Evolutionary conservation across 2,888 invertebrate species (phyloP).

Genomic region (Sclerodermus sp.): DNA sequence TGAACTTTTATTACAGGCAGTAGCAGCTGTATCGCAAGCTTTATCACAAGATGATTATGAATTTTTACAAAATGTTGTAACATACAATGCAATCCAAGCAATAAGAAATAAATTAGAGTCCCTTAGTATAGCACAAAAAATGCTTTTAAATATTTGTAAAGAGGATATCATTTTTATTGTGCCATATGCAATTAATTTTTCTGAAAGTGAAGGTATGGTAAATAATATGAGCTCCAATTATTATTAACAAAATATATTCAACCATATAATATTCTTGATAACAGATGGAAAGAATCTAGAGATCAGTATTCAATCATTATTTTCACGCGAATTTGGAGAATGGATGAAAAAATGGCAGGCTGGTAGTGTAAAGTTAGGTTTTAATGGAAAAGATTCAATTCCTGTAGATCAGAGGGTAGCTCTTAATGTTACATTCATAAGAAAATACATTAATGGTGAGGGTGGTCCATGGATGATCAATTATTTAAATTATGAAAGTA

Average conservation of each 20-base stretch:
- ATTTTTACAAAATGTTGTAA: conserved; percentile 53
- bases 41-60: conserved; percentile 56
- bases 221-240: too few species aligned
- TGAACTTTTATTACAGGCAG: neutral
- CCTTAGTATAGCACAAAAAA: conserved; percentile 28
- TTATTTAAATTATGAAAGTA: conserved; percentile 56
- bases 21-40: conserved; percentile 48
- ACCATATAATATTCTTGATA: too few species aligned
- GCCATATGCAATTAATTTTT: conserved; percentile 7
- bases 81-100: conserved; percentile 48
- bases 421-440: conserved; percentile 57
- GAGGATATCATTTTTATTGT: conserved; percentile 12
- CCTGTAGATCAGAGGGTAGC: neutral
- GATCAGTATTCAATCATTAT: neutral
- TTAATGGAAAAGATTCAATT: too few species aligned
- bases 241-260: too few species aligned
- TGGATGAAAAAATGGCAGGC: too few species aligned
- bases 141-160: conserved; percentile 21
- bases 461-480: conserved; percentile 60
- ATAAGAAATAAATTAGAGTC: conserved; percentile 46
- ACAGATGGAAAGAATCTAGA: neutral
- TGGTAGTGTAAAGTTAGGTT: too few species aligned
- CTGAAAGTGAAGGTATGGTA: too few species aligned
- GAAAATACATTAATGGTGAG: conserved; percentile 58
- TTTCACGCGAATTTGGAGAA: conserved; percentile 17